phyloP scores from a whole-genome alignment of 2,113 vertebrate genomes.

The Pluvianellus socialis region DNA sequence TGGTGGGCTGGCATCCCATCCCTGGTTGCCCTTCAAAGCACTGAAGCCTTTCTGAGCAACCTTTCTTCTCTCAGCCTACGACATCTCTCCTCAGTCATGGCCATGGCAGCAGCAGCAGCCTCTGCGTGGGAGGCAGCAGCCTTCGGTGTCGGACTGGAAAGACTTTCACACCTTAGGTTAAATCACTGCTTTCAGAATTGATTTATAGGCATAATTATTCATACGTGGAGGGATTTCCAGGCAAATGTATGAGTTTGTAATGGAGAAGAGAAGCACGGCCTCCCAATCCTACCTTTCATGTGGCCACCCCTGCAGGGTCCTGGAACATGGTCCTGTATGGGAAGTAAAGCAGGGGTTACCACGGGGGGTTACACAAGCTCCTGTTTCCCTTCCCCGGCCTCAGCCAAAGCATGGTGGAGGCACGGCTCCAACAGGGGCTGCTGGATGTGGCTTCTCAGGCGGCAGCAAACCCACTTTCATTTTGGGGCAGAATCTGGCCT shows the following conservation, averaged over 20 bases:
- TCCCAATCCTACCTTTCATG: neutral
- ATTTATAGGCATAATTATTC: neutral
- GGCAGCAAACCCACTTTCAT: neutral
- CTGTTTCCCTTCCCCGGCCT: neutral
- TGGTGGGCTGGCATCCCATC: neutral
- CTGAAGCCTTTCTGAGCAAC: neutral
- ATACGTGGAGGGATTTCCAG: neutral
- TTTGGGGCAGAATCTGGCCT: neutral
- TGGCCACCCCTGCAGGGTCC: rapidly evolving
- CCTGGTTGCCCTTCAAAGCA: neutral
- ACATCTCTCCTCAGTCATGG: neutral
- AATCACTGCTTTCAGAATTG: neutral
- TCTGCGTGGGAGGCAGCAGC: neutral
- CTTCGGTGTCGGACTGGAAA: neutral
- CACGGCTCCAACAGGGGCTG: neutral
- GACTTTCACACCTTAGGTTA: neutral
- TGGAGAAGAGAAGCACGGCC: neutral
- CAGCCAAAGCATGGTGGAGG: neutral
- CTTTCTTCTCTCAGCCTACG: neutral
- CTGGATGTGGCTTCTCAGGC: neutral
- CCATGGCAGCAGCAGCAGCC: neutral
- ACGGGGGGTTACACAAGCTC: rapidly evolving
- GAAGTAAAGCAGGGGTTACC: neutral
- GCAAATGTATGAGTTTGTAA: neutral
- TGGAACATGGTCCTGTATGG: neutral